Conservation (phyloP, 2,797 vertebrate species). For the Microchirus variegatus region DNA sequence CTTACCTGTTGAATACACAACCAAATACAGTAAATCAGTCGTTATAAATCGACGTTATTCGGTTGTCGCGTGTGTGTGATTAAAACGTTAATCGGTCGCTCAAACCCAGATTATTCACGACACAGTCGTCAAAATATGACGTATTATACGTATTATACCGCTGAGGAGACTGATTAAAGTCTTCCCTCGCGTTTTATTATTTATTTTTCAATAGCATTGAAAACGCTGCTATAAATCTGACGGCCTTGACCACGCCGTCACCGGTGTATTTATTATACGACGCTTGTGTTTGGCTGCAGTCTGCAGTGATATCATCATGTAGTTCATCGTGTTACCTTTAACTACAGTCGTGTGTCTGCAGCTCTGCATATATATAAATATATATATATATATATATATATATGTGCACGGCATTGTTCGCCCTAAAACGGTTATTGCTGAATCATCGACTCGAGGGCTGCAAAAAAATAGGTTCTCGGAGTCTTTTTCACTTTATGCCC, state of each 20-base stretch:
- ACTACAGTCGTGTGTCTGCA: neutral
- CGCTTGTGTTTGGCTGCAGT: too few species aligned
- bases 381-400: too few species aligned
- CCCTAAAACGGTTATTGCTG: neutral
- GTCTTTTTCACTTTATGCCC: slow-evolving; percentile 1
- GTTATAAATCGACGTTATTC: too few species aligned
- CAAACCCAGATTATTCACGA: too few species aligned
- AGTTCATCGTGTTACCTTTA: neutral
- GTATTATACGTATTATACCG: neutral
- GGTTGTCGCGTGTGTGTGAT: too few species aligned
- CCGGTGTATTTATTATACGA: slow-evolving; percentile 36
- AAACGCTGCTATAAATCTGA: slow-evolving; percentile 28
- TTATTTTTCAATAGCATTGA: slow-evolving; percentile 31
- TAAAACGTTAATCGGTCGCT: too few species aligned
- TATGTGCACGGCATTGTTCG: neutral
- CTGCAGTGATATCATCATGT: too few species aligned
- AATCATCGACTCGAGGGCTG: neutral
- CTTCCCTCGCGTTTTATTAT: slow-evolving; percentile 27
- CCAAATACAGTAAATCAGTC: too few species aligned
- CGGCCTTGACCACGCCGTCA: slow-evolving; percentile 31
- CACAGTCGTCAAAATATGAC: neutral
- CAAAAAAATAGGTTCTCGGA: slow-evolving; percentile 4
- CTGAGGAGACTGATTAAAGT: slow-evolving; percentile 7
- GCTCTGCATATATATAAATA: slow-evolving; percentile 5
- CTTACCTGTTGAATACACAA: too few species aligned